phyloP scores from a whole-genome alignment of 2,888 invertebrate species.

The Caenorhabditis sp. region DNA sequence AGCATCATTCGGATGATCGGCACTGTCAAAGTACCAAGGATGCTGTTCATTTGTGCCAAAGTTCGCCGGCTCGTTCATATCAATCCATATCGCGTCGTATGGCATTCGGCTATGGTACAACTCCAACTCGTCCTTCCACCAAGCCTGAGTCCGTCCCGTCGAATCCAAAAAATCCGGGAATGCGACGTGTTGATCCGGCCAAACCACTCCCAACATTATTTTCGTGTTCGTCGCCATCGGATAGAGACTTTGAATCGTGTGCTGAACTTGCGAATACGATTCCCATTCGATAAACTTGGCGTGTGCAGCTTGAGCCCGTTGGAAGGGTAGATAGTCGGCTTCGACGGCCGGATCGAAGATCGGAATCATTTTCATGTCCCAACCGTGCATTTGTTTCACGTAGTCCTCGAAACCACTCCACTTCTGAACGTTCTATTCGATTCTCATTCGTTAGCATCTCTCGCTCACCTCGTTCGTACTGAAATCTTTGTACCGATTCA shows the following conservation, averaged over 20 bases:
- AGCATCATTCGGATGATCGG: slow-evolving; percentile 67
- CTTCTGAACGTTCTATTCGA: slow-evolving; percentile 40
- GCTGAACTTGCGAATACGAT: slow-evolving; percentile 63
- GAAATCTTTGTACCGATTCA: slow-evolving; percentile 87
- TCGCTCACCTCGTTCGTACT: slow-evolving; percentile 80
- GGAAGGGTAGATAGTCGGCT: slow-evolving; percentile 69
- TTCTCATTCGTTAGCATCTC: neutral
- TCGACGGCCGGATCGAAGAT: slow-evolving; percentile 76
- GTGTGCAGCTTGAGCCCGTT: slow-evolving; percentile 56
- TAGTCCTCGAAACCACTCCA: slow-evolving; percentile 70
- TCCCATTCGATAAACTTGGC: slow-evolving; percentile 76
- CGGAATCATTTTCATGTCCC: slow-evolving; percentile 70
- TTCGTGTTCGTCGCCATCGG: slow-evolving; percentile 72
- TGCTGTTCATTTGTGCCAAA: slow-evolving; percentile 81
- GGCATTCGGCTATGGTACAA: slow-evolving; percentile 75
- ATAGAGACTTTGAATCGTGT: slow-evolving; percentile 67
- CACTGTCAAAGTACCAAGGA: slow-evolving; percentile 68
- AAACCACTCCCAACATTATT: slow-evolving; percentile 70
- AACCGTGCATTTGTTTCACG: slow-evolving; percentile 65
- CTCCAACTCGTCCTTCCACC: slow-evolving; percentile 75
- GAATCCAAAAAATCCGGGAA: slow-evolving; percentile 77
- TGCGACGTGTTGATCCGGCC: slow-evolving; percentile 74
- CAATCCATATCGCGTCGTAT: slow-evolving; percentile 90
- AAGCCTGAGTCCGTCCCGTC: slow-evolving; percentile 65
- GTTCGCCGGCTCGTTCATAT: slow-evolving; percentile 92